These are phyloP conservation scores for Thera britannica DNA, from an alignment of 2,888 invertebrate species.

Conservation along the genomic window DNA sequence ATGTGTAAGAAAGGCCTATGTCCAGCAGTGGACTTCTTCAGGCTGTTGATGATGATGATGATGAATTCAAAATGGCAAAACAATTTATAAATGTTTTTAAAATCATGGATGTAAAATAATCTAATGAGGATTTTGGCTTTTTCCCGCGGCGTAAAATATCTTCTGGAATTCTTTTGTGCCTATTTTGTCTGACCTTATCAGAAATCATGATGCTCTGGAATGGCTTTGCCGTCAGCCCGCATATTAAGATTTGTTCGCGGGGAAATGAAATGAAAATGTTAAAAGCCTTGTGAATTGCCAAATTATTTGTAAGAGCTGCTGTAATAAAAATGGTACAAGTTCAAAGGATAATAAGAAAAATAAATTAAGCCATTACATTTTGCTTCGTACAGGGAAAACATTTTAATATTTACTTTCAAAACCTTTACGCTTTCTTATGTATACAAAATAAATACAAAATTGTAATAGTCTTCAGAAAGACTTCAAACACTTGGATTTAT, in stretches of 20 bases:
- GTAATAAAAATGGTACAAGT: constrained; percentile 5
- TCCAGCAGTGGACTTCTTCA: no score
- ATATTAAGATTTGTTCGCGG: constrained; percentile 33
- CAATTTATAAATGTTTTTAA: constrained; percentile 25
- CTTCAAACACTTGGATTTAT: no score
- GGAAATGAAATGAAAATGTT: constrained; percentile 19
- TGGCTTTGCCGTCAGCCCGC: constrained; percentile 31
- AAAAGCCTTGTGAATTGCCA: constrained; percentile 15
- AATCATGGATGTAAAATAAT: constrained; percentile 23
- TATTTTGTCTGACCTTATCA: constrained; percentile 39
- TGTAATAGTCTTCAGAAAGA: no score
- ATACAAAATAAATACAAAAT: no score
- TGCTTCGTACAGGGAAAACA: constrained; percentile 1
- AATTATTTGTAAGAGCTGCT: constrained; percentile 10
- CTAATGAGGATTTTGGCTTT: constrained; percentile 26
- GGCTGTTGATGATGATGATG: no score
- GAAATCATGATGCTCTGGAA: constrained; percentile 41
- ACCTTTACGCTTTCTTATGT: no score
- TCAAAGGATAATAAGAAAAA: constrained; percentile 10
- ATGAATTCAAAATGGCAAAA: constrained; percentile 29
- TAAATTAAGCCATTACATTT: background rate
- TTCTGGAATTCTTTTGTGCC: constrained; percentile 27
- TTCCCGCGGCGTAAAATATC: constrained; percentile 20
- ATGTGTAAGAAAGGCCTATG: no score
- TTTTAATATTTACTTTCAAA: background rate